A percentile compares a stretch with the other conserved stretches of the same genome.
phyloP scores from a whole-genome alignment of 2,113 vertebrate species.

The Colius striatus region DNA sequence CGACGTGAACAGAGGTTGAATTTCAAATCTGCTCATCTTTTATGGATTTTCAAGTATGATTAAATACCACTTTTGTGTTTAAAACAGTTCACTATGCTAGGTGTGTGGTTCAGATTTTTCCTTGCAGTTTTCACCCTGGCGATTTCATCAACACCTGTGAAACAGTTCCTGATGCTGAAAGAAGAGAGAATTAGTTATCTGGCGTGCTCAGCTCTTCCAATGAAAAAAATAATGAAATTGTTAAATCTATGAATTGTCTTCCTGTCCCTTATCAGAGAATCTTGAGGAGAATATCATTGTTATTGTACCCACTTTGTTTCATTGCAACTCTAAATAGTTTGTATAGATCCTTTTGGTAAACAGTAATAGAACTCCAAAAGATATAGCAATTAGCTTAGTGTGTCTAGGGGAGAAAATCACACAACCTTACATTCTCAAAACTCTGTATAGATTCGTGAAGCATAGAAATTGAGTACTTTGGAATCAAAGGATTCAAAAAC shows the following conservation, averaged over 20 bases:
- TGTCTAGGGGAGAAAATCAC: not conserved
- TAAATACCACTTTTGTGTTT: not conserved
- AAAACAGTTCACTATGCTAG: not conserved
- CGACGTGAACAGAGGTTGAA: not conserved
- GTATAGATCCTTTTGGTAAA: not conserved
- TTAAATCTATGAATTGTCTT: not conserved
- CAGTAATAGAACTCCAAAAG: not conserved
- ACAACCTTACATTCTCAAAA: not conserved
- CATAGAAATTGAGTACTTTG: not conserved
- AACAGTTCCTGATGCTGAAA: not conserved
- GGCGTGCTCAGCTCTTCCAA: not conserved
- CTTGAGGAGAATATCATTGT: not conserved
- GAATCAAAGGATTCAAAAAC: not conserved
- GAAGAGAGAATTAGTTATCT: not conserved
- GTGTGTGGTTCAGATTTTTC: not conserved
- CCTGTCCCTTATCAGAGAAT: not conserved
- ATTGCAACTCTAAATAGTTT: not conserved
- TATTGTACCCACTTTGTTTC: not conserved
- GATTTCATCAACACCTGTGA: not conserved
- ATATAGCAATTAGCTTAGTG: not conserved
- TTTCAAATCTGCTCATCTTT: not conserved
- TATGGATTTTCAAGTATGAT: not conserved
- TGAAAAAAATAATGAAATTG: not conserved
- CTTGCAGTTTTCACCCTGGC: not conserved
- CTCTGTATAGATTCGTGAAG: not conserved